phyloP scores from a whole-genome alignment of 2,888 invertebrate genomes.

The Noctua comes region DNA sequence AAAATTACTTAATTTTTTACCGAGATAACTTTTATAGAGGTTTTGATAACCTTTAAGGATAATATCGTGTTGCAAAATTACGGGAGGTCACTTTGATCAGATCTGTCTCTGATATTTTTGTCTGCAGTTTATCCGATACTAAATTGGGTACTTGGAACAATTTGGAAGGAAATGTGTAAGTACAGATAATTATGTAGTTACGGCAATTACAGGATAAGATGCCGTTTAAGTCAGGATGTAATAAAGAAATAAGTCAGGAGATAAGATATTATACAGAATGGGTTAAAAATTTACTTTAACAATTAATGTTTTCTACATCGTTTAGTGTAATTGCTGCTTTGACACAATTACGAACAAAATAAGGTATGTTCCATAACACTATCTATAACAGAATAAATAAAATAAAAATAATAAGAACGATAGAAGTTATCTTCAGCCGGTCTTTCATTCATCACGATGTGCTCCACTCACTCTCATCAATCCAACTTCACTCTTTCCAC shows the following conservation, averaged over 20 bases:
- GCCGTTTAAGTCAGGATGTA: constrained; percentile 16
- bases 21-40: constrained; percentile 30
- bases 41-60: constrained; percentile 53
- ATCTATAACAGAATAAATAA: not conserved
- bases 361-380: not conserved
- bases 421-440: too few species aligned
- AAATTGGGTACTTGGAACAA: constrained; percentile 18
- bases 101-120: constrained; percentile 51
- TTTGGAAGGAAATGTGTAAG: constrained; percentile 14
- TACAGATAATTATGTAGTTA: constrained; percentile 28
- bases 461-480: not conserved
- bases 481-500: constrained; percentile 25
- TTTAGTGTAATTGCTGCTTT: not conserved
- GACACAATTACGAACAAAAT: not conserved
- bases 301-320: not conserved
- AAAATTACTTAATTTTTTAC: constrained; percentile 61
- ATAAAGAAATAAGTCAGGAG: constrained; percentile 22
- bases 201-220: constrained; percentile 24
- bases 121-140: constrained; percentile 26
- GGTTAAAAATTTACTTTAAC: not conserved
- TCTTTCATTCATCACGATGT: not conserved
- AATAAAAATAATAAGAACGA: not conserved
- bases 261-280: not conserved
- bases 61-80: constrained; percentile 52
- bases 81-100: constrained; percentile 42